Evolutionary conservation across 2,113 vertebrate genomes (phyloP).

Genomic region (Antennarius striatus): DNA sequence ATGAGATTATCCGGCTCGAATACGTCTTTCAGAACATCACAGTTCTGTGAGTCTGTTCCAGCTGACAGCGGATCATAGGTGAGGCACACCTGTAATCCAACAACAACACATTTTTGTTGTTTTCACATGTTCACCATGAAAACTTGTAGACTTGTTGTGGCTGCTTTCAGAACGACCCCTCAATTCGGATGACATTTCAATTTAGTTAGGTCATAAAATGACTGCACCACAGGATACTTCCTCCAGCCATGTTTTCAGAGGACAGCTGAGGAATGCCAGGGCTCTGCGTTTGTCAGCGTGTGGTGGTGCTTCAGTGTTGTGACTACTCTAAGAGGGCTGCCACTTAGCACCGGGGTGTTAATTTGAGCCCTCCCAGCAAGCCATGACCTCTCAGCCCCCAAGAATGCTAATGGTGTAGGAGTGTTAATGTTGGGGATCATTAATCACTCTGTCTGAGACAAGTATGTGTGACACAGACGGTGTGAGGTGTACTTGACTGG

Average conservation of each 20-base stretch:
- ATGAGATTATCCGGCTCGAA: too few species aligned
- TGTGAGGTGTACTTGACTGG: conserved; percentile 1
- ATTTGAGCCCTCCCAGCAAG: conserved; percentile 65
- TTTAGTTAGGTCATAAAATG: not conserved
- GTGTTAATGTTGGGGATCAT: conserved; percentile 57
- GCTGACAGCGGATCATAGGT: too few species aligned
- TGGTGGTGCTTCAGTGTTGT: conserved; percentile 50
- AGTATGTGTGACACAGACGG: conserved; percentile 29
- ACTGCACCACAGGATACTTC: conserved; percentile 6
- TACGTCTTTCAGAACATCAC: too few species aligned
- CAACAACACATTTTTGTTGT: too few species aligned
- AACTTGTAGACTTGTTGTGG: too few species aligned
- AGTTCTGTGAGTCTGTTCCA: too few species aligned
- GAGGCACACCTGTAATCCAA: too few species aligned
- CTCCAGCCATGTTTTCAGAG: conserved; percentile 29
- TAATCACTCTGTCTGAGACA: conserved; percentile 37
- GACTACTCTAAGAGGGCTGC: conserved; percentile 50
- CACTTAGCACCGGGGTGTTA: conserved; percentile 72
- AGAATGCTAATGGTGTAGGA: conserved; percentile 64
- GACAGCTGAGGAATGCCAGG: conserved; percentile 67
- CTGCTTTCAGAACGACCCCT: not conserved
- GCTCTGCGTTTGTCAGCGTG: conserved; percentile 16
- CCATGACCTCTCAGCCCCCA: conserved; percentile 41
- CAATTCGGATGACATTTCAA: not conserved
- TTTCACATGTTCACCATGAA: not conserved